Conservation (phyloP, 2,888 invertebrate genomes). For the Archips xylosteana region DNA sequence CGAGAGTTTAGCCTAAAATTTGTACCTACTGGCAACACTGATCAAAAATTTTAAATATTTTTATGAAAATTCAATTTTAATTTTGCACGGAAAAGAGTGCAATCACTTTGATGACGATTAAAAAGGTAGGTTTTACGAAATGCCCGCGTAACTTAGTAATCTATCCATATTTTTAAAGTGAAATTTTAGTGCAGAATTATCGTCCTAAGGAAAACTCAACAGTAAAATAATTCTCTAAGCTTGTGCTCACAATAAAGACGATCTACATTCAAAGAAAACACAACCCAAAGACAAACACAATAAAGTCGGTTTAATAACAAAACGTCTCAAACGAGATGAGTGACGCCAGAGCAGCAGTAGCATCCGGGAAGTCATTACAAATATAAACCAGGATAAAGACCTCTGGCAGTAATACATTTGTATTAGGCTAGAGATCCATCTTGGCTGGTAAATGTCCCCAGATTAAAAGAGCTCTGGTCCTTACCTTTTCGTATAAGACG, state of each 20-base stretch:
- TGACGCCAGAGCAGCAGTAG: constrained; percentile 75
- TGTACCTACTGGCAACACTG: background rate
- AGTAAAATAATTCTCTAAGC: background rate
- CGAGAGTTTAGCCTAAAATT: background rate
- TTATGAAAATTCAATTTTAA: background rate
- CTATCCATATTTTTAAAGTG: too few relatives aligned
- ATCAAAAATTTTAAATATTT: background rate
- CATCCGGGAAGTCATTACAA: constrained; percentile 82
- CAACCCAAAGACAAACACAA: constrained; percentile 50
- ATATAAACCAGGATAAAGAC: constrained; percentile 60
- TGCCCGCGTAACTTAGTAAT: too few relatives aligned
- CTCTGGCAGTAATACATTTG: constrained; percentile 43
- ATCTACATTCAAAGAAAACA: constrained; percentile 46
- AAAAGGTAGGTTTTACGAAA: too few relatives aligned
- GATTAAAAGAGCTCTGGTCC: constrained; percentile 43
- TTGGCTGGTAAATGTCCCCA: background rate
- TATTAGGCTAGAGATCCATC: background rate
- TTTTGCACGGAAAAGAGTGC: background rate
- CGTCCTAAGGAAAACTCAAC: constrained; percentile 7
- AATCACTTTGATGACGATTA: too few relatives aligned
- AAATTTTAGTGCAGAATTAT: background rate
- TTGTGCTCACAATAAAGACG: constrained; percentile 23
- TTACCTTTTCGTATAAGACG: constrained; percentile 16
- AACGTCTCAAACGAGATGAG: constrained; percentile 68
- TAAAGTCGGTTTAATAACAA: constrained; percentile 63